These are phyloP conservation scores for Petrolisthes manimaculis DNA, from an alignment of 2,888 invertebrate species.

Conservation along the genomic window DNA sequence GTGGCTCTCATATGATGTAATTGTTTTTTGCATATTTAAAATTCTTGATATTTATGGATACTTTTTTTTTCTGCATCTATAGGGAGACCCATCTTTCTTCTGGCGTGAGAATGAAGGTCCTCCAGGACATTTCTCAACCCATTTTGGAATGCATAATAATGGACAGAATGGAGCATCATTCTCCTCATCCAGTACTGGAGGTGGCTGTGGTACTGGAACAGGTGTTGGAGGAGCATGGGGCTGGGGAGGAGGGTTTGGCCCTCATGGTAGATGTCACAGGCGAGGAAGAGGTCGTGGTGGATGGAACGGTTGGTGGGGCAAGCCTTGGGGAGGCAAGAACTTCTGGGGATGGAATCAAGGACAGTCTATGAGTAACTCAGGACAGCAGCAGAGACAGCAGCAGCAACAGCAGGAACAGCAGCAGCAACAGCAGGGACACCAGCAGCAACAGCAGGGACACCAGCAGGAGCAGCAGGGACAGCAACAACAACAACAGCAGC, in stretches of 20 bases:
- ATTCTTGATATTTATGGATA: too few species aligned
- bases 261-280: background rate
- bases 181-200: constrained; percentile 18
- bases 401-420: background rate
- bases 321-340: constrained; percentile 24
- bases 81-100: constrained; percentile 50
- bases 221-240: background rate
- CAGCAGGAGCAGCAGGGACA: constrained; percentile 30
- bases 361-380: background rate
- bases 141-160: constrained; percentile 40
- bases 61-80: background rate
- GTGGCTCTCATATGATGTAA: too few species aligned
- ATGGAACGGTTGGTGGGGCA: constrained; percentile 44
- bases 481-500: constrained; percentile 25
- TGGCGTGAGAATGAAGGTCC: constrained; percentile 40
- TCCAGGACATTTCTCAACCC: constrained; percentile 41
- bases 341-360: constrained; percentile 27
- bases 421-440: constrained; percentile 11
- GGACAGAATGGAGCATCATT: constrained; percentile 1
- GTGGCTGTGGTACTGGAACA: constrained; percentile 6
- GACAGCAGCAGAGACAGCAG: constrained; percentile 20
- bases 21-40: too few species aligned
- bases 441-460: constrained; percentile 22
- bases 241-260: constrained; percentile 30
- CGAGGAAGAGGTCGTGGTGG: constrained; percentile 36